phyloP scores from a whole-genome alignment of 2,113 vertebrate genomes.

The Cathartes aura region DNA sequence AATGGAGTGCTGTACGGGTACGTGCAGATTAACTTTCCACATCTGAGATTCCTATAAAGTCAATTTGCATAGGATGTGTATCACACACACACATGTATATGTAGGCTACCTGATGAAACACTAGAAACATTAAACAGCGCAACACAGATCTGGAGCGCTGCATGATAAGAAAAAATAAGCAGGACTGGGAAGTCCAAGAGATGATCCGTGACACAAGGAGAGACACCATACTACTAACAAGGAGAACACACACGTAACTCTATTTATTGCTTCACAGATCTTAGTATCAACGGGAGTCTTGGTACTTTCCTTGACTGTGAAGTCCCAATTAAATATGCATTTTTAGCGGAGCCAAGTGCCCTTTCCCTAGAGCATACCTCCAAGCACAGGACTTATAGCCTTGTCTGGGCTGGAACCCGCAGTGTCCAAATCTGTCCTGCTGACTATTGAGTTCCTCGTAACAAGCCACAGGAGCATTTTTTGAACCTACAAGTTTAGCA shows the following conservation, averaged over 20 bases:
- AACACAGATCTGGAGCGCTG: too few species aligned
- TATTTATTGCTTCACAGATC: not conserved
- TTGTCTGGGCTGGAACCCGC: fast-evolving
- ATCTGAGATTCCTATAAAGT: constrained; percentile 26
- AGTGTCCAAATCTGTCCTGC: constrained; percentile 63
- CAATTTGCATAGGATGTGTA: not conserved
- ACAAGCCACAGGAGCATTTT: not conserved
- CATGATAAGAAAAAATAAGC: not conserved
- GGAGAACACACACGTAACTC: not conserved
- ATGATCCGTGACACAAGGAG: not conserved
- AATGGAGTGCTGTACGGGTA: not conserved
- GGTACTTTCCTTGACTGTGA: fast-evolving
- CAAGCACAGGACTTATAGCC: not conserved
- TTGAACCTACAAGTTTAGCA: constrained; percentile 34
- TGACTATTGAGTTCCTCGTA: constrained; percentile 64
- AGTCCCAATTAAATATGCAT: fast-evolving
- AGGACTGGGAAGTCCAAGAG: not conserved
- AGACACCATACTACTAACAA: fast-evolving
- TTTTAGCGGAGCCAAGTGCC: not conserved
- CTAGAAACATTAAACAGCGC: fast-evolving
- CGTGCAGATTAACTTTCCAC: constrained; percentile 68
- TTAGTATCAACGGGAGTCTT: not conserved
- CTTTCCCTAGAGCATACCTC: not conserved
- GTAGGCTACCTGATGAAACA: fast-evolving
- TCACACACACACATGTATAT: fast-evolving